Conservation (phyloP, 2,888 invertebrate genomes). For the Platypus cylindrus region DNA sequence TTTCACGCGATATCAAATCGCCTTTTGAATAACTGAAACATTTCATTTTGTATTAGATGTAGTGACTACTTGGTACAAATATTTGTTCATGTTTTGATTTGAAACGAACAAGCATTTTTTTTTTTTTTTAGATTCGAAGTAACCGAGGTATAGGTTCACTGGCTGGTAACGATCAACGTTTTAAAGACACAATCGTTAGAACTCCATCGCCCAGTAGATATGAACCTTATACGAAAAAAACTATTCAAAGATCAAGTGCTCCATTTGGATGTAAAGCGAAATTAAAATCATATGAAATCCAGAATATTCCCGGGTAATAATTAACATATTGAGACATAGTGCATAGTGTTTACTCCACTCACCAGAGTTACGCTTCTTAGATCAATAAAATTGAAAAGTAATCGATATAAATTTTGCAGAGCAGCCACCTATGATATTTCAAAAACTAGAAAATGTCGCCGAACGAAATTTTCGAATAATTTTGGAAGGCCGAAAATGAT, state of each 20-base stretch:
- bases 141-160: conserved; percentile 26
- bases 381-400: neutral
- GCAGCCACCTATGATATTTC: conserved; percentile 25
- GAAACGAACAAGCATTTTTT: too few species aligned
- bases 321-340: neutral
- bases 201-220: conserved; percentile 30
- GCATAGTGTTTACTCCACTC: neutral
- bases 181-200: conserved; percentile 21
- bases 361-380: neutral
- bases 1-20: too few species aligned
- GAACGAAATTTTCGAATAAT: conserved; percentile 32
- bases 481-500: conserved; percentile 34
- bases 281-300: conserved; percentile 6
- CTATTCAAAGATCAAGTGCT: conserved; percentile 16
- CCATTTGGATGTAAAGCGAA: conserved; percentile 22
- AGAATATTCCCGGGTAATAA: conserved; percentile 26
- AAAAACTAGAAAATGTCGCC: conserved; percentile 19
- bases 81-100: too few species aligned
- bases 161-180: conserved; percentile 24
- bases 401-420: conserved; percentile 17
- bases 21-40: too few species aligned
- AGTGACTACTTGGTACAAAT: too few species aligned
- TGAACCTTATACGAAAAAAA: conserved; percentile 16
- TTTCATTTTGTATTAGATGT: too few species aligned
- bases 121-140: conserved; percentile 23